Conservation (phyloP, 2,888 invertebrate genomes). For the Lasioglossum zephyrum region DNA sequence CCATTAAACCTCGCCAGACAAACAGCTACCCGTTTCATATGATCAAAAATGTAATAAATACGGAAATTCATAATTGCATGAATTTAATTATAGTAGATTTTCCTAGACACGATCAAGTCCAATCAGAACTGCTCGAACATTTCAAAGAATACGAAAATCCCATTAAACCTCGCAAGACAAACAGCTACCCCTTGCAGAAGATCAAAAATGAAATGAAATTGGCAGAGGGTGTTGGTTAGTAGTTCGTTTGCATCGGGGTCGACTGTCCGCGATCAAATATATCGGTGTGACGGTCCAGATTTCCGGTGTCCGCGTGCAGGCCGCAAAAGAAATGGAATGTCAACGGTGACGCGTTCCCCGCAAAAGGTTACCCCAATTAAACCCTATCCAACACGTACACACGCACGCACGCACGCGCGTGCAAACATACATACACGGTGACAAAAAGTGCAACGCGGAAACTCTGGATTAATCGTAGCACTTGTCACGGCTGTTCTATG, state of each 20-base stretch:
- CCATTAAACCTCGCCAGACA: neutral
- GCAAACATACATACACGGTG: neutral
- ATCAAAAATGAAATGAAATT: neutral
- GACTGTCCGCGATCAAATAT: constrained; percentile 2
- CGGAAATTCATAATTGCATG: too few relatives aligned
- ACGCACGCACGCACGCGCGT: neutral
- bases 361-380: constrained; percentile 54
- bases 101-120: too few relatives aligned
- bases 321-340: constrained; percentile 54
- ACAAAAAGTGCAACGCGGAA: constrained; percentile 23
- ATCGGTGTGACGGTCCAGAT: neutral
- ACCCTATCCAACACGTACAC: neutral
- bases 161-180: neutral
- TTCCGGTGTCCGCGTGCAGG: neutral
- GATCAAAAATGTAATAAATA: neutral
- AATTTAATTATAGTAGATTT: too few relatives aligned
- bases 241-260: neutral
- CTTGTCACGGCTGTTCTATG: constrained; percentile 32
- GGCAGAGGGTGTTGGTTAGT: neutral
- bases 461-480: constrained; percentile 40
- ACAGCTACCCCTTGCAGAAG: neutral
- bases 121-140: neutral
- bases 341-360: constrained; percentile 45
- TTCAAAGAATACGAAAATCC: neutral
- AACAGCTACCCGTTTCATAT: neutral